Conservation (phyloP, 2,888 invertebrate species). For the Drosophila ustulata region DNA sequence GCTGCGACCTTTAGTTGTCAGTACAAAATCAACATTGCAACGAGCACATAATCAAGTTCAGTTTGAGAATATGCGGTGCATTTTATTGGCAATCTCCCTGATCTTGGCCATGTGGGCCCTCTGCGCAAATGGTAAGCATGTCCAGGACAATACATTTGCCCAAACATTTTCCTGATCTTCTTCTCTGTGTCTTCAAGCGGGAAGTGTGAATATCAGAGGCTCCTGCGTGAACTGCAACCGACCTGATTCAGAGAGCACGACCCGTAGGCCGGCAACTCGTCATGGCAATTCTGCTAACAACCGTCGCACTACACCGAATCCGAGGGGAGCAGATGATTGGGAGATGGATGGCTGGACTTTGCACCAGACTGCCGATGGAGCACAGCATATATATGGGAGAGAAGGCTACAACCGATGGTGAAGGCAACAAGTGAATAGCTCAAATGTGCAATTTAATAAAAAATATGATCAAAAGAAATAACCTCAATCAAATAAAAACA, state of each 20-base stretch:
- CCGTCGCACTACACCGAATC: neutral
- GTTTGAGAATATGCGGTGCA: slow-evolving; percentile 46
- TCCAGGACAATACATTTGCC: neutral
- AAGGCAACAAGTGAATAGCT: neutral
- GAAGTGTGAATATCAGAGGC: slow-evolving; percentile 64
- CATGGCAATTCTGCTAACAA: neutral
- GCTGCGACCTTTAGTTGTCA: neutral
- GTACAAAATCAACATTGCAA: slow-evolving; percentile 12
- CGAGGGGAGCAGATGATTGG: neutral
- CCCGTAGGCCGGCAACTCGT: neutral
- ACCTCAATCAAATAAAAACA: too few species aligned
- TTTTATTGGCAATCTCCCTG: slow-evolving; percentile 45
- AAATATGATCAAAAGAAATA: too few species aligned
- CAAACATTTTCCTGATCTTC: neutral
- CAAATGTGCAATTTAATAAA: too few species aligned
- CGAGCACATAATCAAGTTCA: neutral
- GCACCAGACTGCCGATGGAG: slow-evolving; percentile 2
- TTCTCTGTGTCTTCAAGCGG: slow-evolving; percentile 33
- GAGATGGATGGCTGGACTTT: slow-evolving; percentile 6
- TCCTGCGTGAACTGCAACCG: slow-evolving; percentile 50
- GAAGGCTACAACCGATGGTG: slow-evolving; percentile 8
- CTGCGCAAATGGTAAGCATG: slow-evolving; percentile 47
- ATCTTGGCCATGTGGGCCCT: slow-evolving; percentile 35
- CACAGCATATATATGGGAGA: neutral
- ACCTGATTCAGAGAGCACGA: slow-evolving; percentile 7